Evolutionary conservation across 23 tunicate species (phyloP).

Genomic region (Diplosoma virens): DNA sequence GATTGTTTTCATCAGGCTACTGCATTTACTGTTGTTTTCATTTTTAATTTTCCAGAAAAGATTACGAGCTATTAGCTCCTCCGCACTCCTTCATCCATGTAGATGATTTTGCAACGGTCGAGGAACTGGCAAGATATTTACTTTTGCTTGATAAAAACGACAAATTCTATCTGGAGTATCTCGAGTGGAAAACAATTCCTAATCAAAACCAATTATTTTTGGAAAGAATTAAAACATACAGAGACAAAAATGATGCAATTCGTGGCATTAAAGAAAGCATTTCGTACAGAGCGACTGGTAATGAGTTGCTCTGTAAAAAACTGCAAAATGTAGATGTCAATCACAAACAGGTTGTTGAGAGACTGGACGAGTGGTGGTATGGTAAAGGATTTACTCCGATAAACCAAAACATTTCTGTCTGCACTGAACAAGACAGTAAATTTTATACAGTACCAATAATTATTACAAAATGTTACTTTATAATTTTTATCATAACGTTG

Average conservation of each 20-base stretch:
- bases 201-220: background rate
- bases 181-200: slow-evolving; percentile 23
- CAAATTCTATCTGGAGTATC: slow-evolving; percentile 33
- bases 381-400: slow-evolving; percentile 24
- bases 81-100: slow-evolving; percentile 70
- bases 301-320: slow-evolving; percentile 11
- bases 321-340: background rate
- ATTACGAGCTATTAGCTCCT: slow-evolving; percentile 59
- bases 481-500: too few species aligned
- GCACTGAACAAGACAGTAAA: background rate
- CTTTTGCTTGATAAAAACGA: slow-evolving; percentile 24
- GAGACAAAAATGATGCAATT: background rate
- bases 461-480: too few species aligned
- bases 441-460: too few species aligned
- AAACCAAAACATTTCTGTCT: background rate
- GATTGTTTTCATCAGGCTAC: too few species aligned
- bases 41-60: slow-evolving; percentile 29
- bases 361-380: slow-evolving; percentile 67
- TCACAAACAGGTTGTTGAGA: background rate
- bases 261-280: background rate
- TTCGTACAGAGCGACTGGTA: background rate
- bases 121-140: slow-evolving; percentile 49
- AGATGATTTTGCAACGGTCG: slow-evolving; percentile 47
- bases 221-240: background rate
- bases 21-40: too few species aligned